A percentile compares a stretch with the other conserved stretches of the same genome.
These are phyloP conservation scores for Eilema griseolum DNA, from an alignment of 2,888 invertebrate species.

Conservation along the genomic window DNA sequence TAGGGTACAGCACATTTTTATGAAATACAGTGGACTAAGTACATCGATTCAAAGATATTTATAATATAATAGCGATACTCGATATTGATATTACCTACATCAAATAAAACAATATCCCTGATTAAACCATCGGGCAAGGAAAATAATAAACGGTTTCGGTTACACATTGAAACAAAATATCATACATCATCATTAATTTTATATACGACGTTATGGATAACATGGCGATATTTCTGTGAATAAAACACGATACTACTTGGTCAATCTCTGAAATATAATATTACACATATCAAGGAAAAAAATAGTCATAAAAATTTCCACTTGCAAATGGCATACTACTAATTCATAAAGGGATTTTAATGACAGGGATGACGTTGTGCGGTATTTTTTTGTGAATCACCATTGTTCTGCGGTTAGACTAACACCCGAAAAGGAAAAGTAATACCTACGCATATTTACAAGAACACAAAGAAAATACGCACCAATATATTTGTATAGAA, in stretches of 20 bases:
- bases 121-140: neutral
- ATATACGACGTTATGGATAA: neutral
- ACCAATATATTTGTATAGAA: neutral
- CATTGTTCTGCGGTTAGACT: constrained; percentile 1
- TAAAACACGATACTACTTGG: neutral
- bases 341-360: neutral
- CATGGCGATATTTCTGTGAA: neutral
- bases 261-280: neutral
- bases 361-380: neutral
- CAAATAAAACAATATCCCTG: neutral
- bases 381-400: constrained; percentile 10
- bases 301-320: constrained; percentile 15
- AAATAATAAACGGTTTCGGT: neutral
- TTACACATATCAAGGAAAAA: constrained; percentile 42
- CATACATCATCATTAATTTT: neutral
- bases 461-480: neutral
- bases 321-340: constrained; percentile 1
- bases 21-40: too few species aligned
- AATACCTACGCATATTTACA: neutral
- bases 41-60: too few species aligned
- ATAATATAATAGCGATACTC: neutral
- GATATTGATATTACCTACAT: neutral
- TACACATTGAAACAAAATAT: neutral
- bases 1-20: too few species aligned
- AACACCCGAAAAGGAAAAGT: neutral